phyloP scores from a whole-genome alignment of 2,113 vertebrate genomes.

The Eulacestoma nigropectus region DNA sequence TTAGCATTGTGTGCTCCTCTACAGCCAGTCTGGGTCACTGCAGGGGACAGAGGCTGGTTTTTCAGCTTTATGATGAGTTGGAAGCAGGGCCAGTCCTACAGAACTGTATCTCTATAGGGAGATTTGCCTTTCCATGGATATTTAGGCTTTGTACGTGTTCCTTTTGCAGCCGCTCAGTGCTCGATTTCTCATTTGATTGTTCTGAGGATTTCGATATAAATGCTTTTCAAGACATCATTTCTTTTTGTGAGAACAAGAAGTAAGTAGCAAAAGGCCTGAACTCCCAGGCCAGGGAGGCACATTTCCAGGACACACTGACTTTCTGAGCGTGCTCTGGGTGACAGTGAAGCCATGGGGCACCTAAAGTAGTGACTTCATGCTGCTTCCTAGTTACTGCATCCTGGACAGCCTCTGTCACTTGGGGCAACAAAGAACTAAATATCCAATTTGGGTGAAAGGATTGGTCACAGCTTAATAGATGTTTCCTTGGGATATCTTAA shows the following conservation, averaged over 20 bases:
- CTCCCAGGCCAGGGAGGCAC: slow-evolving; percentile 65
- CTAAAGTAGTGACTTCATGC: not conserved
- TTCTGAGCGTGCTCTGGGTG: not conserved
- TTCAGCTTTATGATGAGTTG: not conserved
- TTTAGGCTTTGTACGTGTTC: slow-evolving; percentile 62
- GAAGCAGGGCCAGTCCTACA: not conserved
- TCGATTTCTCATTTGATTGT: slow-evolving; percentile 98
- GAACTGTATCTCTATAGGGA: not conserved
- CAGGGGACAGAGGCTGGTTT: not conserved
- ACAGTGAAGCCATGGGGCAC: not conserved
- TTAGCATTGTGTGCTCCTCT: not conserved
- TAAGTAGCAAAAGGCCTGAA: slow-evolving; percentile 78
- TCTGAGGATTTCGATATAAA: slow-evolving; percentile 95
- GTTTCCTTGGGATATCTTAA: not conserved
- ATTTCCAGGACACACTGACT: not conserved
- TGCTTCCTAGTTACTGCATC: not conserved
- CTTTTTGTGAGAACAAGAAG: slow-evolving; percentile 97
- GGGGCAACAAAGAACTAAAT: not conserved
- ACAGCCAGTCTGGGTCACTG: not conserved
- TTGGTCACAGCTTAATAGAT: not conserved
- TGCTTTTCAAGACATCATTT: slow-evolving; percentile 97
- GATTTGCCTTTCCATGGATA: not conserved
- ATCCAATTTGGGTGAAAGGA: not conserved
- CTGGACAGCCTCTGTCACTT: not conserved
- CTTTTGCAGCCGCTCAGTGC: slow-evolving; percentile 91